These are phyloP conservation scores for Gymnodraco acuticeps DNA, from an alignment of 2,797 vertebrate genomes.

Conservation along the genomic window DNA sequence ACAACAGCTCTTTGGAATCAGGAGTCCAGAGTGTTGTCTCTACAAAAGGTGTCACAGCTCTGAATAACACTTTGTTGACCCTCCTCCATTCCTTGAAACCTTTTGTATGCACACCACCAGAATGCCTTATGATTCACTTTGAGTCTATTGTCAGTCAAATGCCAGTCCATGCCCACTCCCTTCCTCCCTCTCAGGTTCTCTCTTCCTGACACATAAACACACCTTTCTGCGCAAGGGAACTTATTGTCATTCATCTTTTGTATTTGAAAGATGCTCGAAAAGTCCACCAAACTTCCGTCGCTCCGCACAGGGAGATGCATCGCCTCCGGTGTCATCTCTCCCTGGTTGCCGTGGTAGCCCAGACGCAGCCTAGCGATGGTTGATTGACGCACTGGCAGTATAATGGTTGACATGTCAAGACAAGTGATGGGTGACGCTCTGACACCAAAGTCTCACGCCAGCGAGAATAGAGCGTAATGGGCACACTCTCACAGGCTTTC, in stretches of 20 bases:
- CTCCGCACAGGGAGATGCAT: slow-evolving; percentile 37
- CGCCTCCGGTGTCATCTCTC: slow-evolving; percentile 40
- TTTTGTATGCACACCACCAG: slow-evolving; percentile 11
- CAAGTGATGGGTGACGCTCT: slow-evolving; percentile 65
- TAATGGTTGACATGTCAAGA: slow-evolving; percentile 69
- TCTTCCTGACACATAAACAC: slow-evolving; percentile 22
- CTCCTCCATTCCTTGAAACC: slow-evolving; percentile 25
- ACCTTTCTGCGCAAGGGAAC: neutral
- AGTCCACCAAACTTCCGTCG: slow-evolving; percentile 31
- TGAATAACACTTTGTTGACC: slow-evolving; percentile 29
- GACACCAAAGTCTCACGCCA: slow-evolving; percentile 56
- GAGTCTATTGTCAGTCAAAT: slow-evolving; percentile 53
- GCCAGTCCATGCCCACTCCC: slow-evolving; percentile 36
- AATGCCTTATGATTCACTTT: slow-evolving; percentile 34
- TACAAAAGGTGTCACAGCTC: slow-evolving; percentile 49
- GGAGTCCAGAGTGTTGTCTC: slow-evolving; percentile 29
- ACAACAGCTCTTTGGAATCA: slow-evolving; percentile 51
- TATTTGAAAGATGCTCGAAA: slow-evolving; percentile 20
- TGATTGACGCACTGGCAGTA: slow-evolving; percentile 62
- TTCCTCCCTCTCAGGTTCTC: slow-evolving; percentile 18
- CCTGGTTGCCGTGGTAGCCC: slow-evolving; percentile 50
- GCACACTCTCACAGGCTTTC: slow-evolving; percentile 17
- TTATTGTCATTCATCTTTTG: slow-evolving; percentile 14
- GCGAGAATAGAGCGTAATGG: slow-evolving; percentile 42
- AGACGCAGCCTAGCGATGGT: slow-evolving; percentile 27